Conservation (phyloP, 1,140 invertebrate genomes). For the Dreissena polymorpha region DNA sequence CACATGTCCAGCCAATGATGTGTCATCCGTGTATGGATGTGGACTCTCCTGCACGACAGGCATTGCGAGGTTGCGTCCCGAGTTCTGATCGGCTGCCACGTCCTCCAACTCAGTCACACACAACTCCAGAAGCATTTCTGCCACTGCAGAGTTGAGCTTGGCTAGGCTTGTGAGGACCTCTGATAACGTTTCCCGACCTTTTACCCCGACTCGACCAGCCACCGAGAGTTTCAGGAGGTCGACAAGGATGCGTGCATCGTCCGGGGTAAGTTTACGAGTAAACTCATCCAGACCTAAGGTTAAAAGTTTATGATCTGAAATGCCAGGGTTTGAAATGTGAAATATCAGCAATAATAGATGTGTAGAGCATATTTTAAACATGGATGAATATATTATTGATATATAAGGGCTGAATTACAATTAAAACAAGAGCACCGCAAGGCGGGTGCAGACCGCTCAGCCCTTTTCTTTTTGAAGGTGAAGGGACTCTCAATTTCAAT, state of each 20-base stretch:
- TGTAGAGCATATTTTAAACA: too few species aligned
- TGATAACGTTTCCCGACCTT: slow-evolving; percentile 86
- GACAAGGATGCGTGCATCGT: slow-evolving; percentile 91
- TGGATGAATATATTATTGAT: too few species aligned
- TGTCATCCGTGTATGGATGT: slow-evolving; percentile 95
- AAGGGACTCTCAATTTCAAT: too few species aligned
- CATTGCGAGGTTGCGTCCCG: slow-evolving; percentile 83
- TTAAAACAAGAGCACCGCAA: too few species aligned
- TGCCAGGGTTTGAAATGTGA: too few species aligned
- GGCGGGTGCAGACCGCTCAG: too few species aligned
- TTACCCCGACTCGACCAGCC: slow-evolving; percentile 87
- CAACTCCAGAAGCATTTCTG: slow-evolving; percentile 94
- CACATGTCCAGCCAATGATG: slow-evolving; percentile 85
- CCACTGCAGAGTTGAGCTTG: slow-evolving; percentile 78
- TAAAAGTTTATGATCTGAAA: too few species aligned
- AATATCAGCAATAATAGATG: too few species aligned
- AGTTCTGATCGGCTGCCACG: slow-evolving; percentile 85
- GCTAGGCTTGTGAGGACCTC: slow-evolving; percentile 82
- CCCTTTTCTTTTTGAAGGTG: too few species aligned
- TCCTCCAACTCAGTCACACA: slow-evolving; percentile 98
- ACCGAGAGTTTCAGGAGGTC: slow-evolving; percentile 93
- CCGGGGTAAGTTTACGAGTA: slow-evolving; percentile 86
- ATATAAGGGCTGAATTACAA: too few species aligned
- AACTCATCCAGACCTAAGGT: slow-evolving; percentile 87
- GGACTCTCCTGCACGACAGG: slow-evolving; percentile 95